Conservation (phyloP, 2,888 invertebrate species). For the Euzetes globulus region DNA sequence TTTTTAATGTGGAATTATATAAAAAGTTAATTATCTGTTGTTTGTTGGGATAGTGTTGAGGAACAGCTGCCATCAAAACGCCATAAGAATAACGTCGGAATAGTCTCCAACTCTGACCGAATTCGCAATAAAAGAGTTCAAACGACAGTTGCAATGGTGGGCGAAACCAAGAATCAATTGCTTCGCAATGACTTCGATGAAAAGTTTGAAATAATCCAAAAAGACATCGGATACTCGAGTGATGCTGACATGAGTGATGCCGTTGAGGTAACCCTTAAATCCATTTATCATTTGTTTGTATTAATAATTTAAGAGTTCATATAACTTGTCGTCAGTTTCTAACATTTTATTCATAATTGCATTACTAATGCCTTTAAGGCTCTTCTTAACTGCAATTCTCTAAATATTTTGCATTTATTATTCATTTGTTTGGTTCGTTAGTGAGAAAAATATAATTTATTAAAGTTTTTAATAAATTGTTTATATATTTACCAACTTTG, state of each 20-base stretch:
- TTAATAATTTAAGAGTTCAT: neutral
- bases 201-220: conserved; percentile 36
- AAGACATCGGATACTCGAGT: conserved; percentile 38
- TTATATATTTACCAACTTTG: neutral
- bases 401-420: neutral
- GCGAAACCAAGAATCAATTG: conserved; percentile 9
- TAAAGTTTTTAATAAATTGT: neutral
- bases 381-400: neutral
- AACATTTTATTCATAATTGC: neutral
- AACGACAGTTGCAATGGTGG: conserved; percentile 27
- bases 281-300: neutral
- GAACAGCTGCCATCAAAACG: conserved; percentile 21
- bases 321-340: neutral
- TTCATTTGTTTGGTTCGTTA: neutral
- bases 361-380: neutral
- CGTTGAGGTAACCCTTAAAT: conserved; percentile 31
- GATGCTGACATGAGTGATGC: conserved; percentile 39
- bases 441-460: conserved; percentile 3
- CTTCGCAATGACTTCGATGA: neutral
- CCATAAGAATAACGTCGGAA: conserved; percentile 23
- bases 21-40: neutral
- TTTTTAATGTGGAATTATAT: neutral
- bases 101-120: neutral
- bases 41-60: neutral
- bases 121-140: conserved; percentile 27